Base-by-base conservation (phyloP, 2,888 invertebrate genomes). In the Drosophila algonquin region DNA sequence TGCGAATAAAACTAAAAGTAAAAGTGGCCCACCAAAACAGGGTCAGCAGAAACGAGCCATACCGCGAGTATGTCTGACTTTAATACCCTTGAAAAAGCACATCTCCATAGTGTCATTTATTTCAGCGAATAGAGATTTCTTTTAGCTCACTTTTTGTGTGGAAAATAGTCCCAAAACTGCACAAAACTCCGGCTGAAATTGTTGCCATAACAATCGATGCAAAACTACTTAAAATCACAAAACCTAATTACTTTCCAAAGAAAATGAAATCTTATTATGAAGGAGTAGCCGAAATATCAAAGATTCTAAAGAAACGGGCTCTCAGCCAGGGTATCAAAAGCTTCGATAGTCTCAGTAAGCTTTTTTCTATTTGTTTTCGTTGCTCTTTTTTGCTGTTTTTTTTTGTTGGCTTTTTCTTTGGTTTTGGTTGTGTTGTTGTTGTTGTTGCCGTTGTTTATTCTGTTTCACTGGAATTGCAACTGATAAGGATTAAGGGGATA, bases 401-500 rank as follows among this genome's bases (percentile, higher is more conserved):
- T 35, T 21, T 21, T 16, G 16, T 40, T 40, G 12, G 8, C 12
- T 53, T 40, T 21, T 21, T 50, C 8, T 27, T 27, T 50, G 21
- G 12, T 24, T 50, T 32, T 16, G 32, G 16, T 18, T 52, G 56
- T 55, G 48, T 45, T 63, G 21, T n/a, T 16, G 8, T 53, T 53
- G 16, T 21, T 21, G 21, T 21, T 21, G 21, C 21, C 21, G 8
- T 53, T 53, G 16, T 45, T 45, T 44, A 45, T 45, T 9, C 44
- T 45, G 44, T 45, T 55, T 24, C 24, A 27, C 61, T 54, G 56
- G 63, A 71, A 69, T 69, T 59, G 74, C 60, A 77, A 74, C 78
- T 81, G 84, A 81, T 83, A 80, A 74, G 81, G 80, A 75, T 78
- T 78, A 80, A 75, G 57, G 32, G 67, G 67, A 75, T 71, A 75